phyloP scores from a whole-genome alignment of 2,113 vertebrate species.

The Lontra canadensis region DNA sequence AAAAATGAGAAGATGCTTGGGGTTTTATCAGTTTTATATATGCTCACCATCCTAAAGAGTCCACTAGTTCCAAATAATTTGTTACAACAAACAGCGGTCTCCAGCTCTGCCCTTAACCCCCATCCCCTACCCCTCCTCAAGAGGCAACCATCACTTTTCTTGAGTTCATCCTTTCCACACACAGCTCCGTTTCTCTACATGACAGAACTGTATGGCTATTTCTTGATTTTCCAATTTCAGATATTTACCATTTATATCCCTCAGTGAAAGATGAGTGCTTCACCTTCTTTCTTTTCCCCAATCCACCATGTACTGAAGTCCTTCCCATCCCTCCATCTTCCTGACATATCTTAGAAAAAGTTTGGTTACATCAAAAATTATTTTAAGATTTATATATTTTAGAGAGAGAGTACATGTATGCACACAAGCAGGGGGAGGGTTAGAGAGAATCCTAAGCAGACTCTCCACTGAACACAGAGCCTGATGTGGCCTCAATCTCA shows the following conservation, averaged over 20 bases:
- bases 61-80: neutral
- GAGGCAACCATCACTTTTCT: neutral
- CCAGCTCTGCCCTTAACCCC: neutral
- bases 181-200: neutral
- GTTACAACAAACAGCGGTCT: neutral
- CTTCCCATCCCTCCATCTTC: neutral
- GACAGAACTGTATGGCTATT: neutral
- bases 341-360: neutral
- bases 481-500: neutral
- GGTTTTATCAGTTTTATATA: neutral
- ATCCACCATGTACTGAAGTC: neutral
- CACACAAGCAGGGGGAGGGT: neutral
- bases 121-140: neutral
- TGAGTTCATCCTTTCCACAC: neutral
- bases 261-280: neutral
- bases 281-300: neutral
- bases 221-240: neutral
- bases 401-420: neutral
- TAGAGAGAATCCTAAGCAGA: neutral
- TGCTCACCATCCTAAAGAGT: neutral
- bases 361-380: neutral
- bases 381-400: neutral
- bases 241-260: neutral
- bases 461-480: neutral
- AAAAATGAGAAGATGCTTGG: neutral